Percentiles rank a stretch among this genome's conserved stretches.
Conservation (phyloP, 2,113 vertebrate species). For the Leptosomus discolor region DNA sequence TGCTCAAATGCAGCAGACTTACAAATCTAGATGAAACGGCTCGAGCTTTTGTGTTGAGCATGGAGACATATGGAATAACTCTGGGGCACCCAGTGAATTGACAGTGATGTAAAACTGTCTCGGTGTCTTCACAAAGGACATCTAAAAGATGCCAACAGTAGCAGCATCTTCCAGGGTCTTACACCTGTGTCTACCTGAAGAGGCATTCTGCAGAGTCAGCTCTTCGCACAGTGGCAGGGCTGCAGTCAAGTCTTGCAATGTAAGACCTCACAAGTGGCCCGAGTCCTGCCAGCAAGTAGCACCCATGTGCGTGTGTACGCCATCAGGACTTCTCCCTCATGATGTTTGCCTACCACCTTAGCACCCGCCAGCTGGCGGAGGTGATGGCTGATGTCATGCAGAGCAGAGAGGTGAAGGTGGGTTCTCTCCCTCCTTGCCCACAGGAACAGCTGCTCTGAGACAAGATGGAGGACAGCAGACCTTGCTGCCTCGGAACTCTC, state of each 20-base stretch:
- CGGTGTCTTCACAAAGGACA: background rate
- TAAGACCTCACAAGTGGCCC: background rate
- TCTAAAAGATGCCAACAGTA: background rate
- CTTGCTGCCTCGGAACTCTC: too few relatives aligned
- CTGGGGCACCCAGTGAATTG: background rate
- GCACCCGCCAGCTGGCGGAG: background rate
- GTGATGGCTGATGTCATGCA: background rate
- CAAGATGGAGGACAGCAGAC: too few relatives aligned
- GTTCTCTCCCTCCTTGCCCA: too few relatives aligned
- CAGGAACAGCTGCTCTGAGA: too few relatives aligned
- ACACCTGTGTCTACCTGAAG: background rate
- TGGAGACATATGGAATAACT: background rate
- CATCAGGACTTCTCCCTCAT: background rate
- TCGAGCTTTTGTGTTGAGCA: background rate
- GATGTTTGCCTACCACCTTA: background rate
- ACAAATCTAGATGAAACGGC: background rate
- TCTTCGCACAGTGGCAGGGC: background rate
- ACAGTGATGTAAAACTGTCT: background rate
- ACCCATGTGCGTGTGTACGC: rapidly evolving
- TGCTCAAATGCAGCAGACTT: background rate
- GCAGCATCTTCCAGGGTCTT: background rate
- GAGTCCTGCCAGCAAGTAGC: background rate
- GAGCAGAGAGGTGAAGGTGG: too few relatives aligned
- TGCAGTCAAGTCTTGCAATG: background rate
- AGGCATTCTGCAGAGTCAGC: background rate